phyloP scores from a whole-genome alignment of 2,888 invertebrate genomes.

The Cataglyphis altisquamis region DNA sequence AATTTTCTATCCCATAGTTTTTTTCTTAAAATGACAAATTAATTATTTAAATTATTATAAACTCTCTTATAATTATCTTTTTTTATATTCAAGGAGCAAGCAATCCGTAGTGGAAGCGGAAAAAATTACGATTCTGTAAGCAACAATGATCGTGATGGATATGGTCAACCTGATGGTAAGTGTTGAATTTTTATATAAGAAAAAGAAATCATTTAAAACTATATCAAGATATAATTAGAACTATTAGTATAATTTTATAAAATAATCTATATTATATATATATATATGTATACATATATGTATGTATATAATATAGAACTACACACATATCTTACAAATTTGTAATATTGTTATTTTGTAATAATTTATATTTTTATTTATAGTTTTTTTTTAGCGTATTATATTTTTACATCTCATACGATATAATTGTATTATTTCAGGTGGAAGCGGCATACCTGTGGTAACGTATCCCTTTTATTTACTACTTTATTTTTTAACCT shows the following conservation, averaged over 20 bases:
- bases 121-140: slow-evolving; percentile 84
- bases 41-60: not conserved
- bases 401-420: not conserved
- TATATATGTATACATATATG: not conserved
- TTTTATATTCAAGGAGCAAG: slow-evolving; percentile 82
- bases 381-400: not conserved
- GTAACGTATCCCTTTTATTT: slow-evolving; percentile 83
- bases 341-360: too few species aligned
- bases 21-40: slow-evolving; percentile 8
- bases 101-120: slow-evolving; percentile 81
- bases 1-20: too few species aligned
- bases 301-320: not conserved
- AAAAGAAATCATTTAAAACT: slow-evolving; percentile 23
- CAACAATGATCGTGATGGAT: slow-evolving; percentile 84
- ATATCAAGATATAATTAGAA: not conserved
- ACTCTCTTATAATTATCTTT: not conserved
- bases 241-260: not conserved
- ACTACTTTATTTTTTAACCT: slow-evolving; percentile 62
- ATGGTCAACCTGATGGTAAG: slow-evolving; percentile 83
- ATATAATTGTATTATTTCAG: slow-evolving; percentile 68
- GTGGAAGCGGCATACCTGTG: slow-evolving; percentile 85
- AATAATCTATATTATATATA: not conserved
- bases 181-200: slow-evolving; percentile 40
- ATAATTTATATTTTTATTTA: not conserved
- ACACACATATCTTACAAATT: not conserved